Evolutionary conservation across 2,888 invertebrate genomes (phyloP), one percentile per base, ranked within the genome.

Genomic region (Meiosimyza platycephala): DNA sequence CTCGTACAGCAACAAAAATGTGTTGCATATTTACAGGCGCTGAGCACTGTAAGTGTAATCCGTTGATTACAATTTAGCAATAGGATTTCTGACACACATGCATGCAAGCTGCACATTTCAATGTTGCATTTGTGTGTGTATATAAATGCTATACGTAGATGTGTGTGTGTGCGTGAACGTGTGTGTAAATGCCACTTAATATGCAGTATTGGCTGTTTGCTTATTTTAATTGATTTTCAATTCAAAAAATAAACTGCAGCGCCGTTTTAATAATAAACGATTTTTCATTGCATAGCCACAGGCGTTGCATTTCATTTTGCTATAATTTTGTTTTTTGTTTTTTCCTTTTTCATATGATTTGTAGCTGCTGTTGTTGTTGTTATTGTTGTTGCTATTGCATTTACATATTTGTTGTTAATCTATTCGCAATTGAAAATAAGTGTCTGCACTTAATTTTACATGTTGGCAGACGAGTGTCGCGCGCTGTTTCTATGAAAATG

Each of bases 321-420:
- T 3, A 13, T 33, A 12, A 51, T 51, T 64, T 16, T 63, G 22
- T 63, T 63, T 63, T n/a, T n/a, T n/a, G n/a, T n/a, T n/a, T 66
- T 13, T 33, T 11, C 6, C n/a, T 16, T 64, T 64, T 50, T 16
- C 16, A 50, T 16, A 48, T 28, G 33, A 60, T 11, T 16, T 63
- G 48, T 48, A 12, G 13, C 18, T 16, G 18, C 15, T n/a, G 40
- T 63, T 63, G 16, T 9, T 66, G 18, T 65, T 65, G 28, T 65
- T n/a, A n/a, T n/a, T 66, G 54, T 12, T 16, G 57, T 67, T 52
- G 54, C 28, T 52, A 40, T 33, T 66, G 54, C 40, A n/a, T 22
- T 22, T 13, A 40, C 40, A 40, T 40, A 40, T 40, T 40, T 40
- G 40, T 40, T 40, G 40, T 40, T 40, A 40, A 40, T 40, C 40